Evolutionary conservation across 2,888 invertebrate genomes (phyloP).

Genomic region (Aspidapion aeneum): DNA sequence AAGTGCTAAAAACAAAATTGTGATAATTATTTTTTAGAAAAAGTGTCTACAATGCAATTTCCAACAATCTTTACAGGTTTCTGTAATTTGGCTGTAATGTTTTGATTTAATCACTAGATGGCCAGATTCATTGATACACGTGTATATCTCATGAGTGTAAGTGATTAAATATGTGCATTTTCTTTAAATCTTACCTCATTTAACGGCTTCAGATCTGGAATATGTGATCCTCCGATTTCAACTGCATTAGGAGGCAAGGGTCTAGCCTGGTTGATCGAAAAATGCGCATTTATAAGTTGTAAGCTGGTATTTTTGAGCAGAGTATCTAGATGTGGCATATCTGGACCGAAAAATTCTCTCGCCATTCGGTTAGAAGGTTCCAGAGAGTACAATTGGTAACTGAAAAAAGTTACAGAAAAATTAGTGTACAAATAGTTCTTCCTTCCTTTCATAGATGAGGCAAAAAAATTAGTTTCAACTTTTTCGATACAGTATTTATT

Average conservation of each 20-base stretch:
- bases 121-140: too few species aligned
- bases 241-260: background rate
- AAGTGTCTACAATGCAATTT: too few species aligned
- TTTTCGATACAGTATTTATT: too few species aligned
- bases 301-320: background rate
- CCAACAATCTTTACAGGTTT: too few species aligned
- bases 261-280: background rate
- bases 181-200: background rate
- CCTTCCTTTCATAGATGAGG: too few species aligned
- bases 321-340: background rate
- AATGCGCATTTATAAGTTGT: background rate
- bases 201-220: background rate
- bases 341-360: background rate
- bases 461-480: too few species aligned
- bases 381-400: background rate
- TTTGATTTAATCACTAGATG: too few species aligned
- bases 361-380: background rate
- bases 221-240: background rate
- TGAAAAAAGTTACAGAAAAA: background rate
- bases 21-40: too few species aligned
- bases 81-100: too few species aligned
- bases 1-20: constrained; percentile 8
- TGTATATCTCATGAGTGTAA: too few species aligned
- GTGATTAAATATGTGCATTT: too few species aligned
- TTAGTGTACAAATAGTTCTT: too few species aligned